A percentile compares a stretch with the other conserved stretches of the same genome.
phyloP scores from a whole-genome alignment of 2,888 invertebrate genomes.

The Glyphotaelius pellucidus region DNA sequence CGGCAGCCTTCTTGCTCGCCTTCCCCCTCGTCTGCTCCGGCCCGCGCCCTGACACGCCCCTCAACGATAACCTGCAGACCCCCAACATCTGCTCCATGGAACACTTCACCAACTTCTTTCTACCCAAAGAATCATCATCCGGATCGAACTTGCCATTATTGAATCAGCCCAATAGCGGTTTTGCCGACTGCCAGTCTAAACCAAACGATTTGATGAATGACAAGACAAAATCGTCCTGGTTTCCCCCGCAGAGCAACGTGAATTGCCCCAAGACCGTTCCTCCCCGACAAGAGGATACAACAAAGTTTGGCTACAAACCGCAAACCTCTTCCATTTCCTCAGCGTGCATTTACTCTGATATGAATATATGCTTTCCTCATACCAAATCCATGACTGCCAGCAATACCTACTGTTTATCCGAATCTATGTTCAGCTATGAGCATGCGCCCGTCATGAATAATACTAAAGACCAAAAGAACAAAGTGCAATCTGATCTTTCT shows the following conservation, averaged over 20 bases:
- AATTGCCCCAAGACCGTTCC: slow-evolving; percentile 35
- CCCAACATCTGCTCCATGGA: slow-evolving; percentile 63
- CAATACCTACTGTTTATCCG: slow-evolving; percentile 53
- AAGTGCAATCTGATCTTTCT: slow-evolving; percentile 19
- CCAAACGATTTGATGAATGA: slow-evolving; percentile 23
- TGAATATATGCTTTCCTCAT: slow-evolving; percentile 48
- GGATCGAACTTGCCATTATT: slow-evolving; percentile 36
- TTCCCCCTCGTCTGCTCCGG: slow-evolving; percentile 83
- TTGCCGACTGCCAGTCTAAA: slow-evolving; percentile 55
- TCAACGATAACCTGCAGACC: slow-evolving; percentile 70
- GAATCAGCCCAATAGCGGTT: slow-evolving; percentile 43
- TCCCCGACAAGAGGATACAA: background rate
- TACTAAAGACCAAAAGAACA: slow-evolving; percentile 47
- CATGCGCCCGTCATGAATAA: slow-evolving; percentile 55
- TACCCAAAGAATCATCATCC: slow-evolving; percentile 55
- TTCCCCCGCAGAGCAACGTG: slow-evolving; percentile 19
- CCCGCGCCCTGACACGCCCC: slow-evolving; percentile 76
- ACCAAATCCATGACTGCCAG: slow-evolving; percentile 39
- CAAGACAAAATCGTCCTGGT: slow-evolving; percentile 48
- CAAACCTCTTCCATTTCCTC: slow-evolving; percentile 51
- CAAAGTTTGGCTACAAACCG: background rate
- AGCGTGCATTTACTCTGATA: slow-evolving; percentile 59
- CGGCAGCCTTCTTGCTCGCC: slow-evolving; percentile 86
- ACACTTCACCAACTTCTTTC: slow-evolving; percentile 62
- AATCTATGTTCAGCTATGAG: slow-evolving; percentile 64